A percentile compares a stretch with the other conserved stretches of the same genome.
These are phyloP conservation scores for Lepidostoma basale DNA, from an alignment of 1,140 invertebrate species.

Conservation along the genomic window DNA sequence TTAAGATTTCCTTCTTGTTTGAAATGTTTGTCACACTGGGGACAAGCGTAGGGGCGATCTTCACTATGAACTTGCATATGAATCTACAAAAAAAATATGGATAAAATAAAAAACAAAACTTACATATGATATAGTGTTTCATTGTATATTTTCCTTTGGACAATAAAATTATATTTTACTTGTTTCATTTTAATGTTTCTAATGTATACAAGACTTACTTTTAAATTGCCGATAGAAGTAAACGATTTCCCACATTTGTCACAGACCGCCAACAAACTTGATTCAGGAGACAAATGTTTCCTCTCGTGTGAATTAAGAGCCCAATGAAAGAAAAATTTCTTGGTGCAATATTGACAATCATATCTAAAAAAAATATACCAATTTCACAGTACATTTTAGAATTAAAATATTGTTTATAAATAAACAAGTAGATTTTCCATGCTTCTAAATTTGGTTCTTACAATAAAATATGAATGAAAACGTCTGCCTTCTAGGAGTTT, in stretches of 20 bases:
- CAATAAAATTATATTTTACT: too few relatives aligned
- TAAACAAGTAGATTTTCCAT: background rate
- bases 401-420: background rate
- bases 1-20: constrained; percentile 28
- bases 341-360: constrained; percentile 22
- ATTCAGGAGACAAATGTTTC: constrained; percentile 5
- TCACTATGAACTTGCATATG: constrained; percentile 39
- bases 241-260: constrained; percentile 37
- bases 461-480: too few relatives aligned
- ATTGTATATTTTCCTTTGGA: too few relatives aligned
- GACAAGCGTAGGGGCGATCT: constrained; percentile 10
- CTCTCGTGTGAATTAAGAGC: constrained; percentile 33
- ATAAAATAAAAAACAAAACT: too few relatives aligned
- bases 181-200: background rate
- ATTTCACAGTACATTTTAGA: too few relatives aligned
- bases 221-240: constrained; percentile 35
- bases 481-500: too few relatives aligned
- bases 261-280: constrained; percentile 16
- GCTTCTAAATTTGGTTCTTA: background rate
- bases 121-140: too few relatives aligned
- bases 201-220: constrained; percentile 27
- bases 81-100: constrained; percentile 20
- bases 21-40: constrained; percentile 34
- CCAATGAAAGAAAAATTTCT: constrained; percentile 38
- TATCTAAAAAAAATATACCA: constrained; percentile 22